Percentiles rank a stretch among this genome's conserved stretches.
Conservation (phyloP, 1,140 invertebrate genomes). For the Diachasmimorpha longicaudata region DNA sequence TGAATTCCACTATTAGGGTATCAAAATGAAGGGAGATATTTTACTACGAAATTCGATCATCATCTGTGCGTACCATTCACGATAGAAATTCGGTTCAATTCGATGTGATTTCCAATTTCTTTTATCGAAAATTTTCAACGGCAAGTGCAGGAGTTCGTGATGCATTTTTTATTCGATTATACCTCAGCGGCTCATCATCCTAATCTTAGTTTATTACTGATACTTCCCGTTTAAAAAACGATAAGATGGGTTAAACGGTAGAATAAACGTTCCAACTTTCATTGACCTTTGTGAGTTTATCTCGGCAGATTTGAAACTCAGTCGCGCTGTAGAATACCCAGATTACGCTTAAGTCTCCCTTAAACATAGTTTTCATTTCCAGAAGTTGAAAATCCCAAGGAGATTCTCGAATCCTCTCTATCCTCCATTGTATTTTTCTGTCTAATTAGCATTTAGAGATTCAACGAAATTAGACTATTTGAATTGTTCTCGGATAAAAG, state of each 20-base stretch:
- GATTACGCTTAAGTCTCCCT: background rate
- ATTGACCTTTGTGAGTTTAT: background rate
- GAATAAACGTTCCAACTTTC: background rate
- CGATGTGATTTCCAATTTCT: too few relatives aligned
- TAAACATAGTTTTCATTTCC: background rate
- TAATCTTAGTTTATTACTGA: too few relatives aligned
- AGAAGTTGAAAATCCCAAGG: background rate
- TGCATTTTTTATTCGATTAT: too few relatives aligned
- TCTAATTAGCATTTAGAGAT: background rate
- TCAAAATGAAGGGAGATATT: too few relatives aligned
- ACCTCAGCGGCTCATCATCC: too few relatives aligned
- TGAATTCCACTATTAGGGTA: too few relatives aligned
- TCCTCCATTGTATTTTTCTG: background rate
- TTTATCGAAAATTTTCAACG: too few relatives aligned
- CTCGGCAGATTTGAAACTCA: background rate
- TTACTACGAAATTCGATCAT: too few relatives aligned
- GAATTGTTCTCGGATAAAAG: background rate
- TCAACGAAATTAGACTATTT: background rate
- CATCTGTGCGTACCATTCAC: too few relatives aligned
- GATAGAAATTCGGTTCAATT: too few relatives aligned
- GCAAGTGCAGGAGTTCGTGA: too few relatives aligned
- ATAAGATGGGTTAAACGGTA: background rate
- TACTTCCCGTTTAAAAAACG: background rate
- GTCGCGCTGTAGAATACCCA: background rate
- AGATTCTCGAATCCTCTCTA: background rate